Percentiles rank a stretch among this genome's conserved stretches.
Evolutionary conservation across 2,113 vertebrate species (phyloP).

Genomic region (Emydocephalus ijimae): DNA sequence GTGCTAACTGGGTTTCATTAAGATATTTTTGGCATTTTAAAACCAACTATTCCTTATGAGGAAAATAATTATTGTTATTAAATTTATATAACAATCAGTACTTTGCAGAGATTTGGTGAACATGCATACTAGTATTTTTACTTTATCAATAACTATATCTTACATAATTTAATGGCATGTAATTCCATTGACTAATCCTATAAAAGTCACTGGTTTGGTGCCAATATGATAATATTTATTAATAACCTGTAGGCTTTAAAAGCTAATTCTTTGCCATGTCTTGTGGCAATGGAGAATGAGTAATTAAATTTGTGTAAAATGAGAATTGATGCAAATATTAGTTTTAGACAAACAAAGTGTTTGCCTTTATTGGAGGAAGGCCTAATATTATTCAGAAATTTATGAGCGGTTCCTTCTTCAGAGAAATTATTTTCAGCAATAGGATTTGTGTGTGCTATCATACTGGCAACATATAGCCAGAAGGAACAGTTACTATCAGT

Average conservation of each 20-base stretch:
- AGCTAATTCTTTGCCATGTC: constrained; percentile 40
- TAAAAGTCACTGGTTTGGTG: constrained; percentile 69
- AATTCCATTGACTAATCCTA: constrained; percentile 67
- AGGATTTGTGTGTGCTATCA: too few species aligned
- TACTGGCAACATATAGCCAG: neutral
- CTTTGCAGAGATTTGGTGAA: constrained; percentile 51
- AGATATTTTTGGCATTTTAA: constrained; percentile 68
- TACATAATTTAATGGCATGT: constrained; percentile 62
- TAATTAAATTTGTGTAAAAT: constrained; percentile 18
- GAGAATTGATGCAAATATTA: neutral
- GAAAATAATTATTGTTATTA: constrained; percentile 50
- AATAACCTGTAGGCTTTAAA: constrained; percentile 55
- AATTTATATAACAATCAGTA: constrained; percentile 50
- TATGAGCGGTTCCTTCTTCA: neutral
- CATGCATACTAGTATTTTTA: constrained; percentile 54
- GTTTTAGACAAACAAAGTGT: neutral
- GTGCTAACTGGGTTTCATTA: constrained; percentile 69
- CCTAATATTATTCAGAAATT: neutral
- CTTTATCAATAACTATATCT: constrained; percentile 60
- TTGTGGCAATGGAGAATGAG: constrained; percentile 36
- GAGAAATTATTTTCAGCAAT: neutral
- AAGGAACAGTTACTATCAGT: neutral
- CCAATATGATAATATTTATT: constrained; percentile 68
- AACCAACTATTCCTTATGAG: constrained; percentile 53
- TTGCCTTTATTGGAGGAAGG: neutral